Evolutionary conservation across 1,140 invertebrate genomes (phyloP).

Genomic region (Brachystomella parvula): DNA sequence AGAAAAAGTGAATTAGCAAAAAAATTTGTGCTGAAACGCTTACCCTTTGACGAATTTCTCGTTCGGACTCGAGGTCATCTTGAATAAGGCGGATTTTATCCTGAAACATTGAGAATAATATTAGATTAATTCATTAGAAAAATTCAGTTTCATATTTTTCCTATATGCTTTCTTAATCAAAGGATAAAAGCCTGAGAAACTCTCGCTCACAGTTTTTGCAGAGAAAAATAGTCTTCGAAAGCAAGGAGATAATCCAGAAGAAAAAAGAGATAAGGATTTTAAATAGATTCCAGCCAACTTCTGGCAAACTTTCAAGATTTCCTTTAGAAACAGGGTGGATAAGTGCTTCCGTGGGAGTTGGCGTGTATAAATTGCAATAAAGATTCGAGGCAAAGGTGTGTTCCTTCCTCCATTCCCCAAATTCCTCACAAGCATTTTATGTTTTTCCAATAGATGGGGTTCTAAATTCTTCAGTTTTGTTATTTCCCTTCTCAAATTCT

Average conservation of each 20-base stretch:
- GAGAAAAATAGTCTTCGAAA: not conserved
- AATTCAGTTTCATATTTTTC: not conserved
- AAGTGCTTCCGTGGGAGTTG: no score
- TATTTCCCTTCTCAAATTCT: not conserved
- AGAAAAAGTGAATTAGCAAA: no score
- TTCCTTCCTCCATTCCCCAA: no score
- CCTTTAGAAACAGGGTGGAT: no score
- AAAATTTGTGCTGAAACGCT: constrained; percentile 43
- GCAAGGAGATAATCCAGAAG: not conserved
- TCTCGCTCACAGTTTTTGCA: not conserved
- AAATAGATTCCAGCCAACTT: constrained; percentile 4
- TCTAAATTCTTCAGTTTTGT: not conserved
- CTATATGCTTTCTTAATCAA: not conserved
- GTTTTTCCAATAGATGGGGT: not conserved
- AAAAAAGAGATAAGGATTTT: not conserved
- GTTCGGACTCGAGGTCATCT: constrained; percentile 93
- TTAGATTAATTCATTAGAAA: not conserved
- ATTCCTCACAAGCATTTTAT: no score
- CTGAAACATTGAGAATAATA: constrained; percentile 52
- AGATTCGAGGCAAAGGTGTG: no score
- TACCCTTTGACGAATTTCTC: constrained; percentile 93
- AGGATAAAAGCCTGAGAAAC: not conserved
- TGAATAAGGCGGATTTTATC: constrained; percentile 95
- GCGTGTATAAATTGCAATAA: no score
- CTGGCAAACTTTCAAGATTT: not conserved